Evolutionary conservation across 2,888 invertebrate species (phyloP), one percentile per base, ranked within the genome.

Genomic region (Xestia ashworthii): DNA sequence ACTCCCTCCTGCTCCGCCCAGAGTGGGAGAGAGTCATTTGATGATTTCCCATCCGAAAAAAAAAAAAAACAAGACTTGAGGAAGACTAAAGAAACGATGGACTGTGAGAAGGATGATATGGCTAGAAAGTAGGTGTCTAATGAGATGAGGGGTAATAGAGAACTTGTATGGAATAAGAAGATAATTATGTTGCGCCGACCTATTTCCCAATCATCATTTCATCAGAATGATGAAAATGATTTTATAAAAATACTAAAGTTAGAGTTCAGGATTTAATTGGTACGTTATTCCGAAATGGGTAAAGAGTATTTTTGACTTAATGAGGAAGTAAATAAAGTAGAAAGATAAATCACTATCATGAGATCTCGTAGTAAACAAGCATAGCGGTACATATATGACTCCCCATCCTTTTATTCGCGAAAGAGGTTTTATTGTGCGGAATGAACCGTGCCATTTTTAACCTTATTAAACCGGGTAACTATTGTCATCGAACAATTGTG

Each of bases 401-500:
- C 38, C 19, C 19, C 62, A 65, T 19, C 25, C 19, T 46, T 66
- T 22, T 38, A 19, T 38, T 0, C 44, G n/a, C 3, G 6, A 48
- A 72, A 66, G 38, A 73, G 22, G 58, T 53, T 69, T 58, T 74
- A 48, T 58, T 16, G 32, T 66, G 41, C 41, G 25, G 48, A 25
- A 75, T 22, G 44, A 65, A 65, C 64, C 74, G 11, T 25, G 41
- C 48, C 25, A 78, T 73, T 73, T 78, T 78, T 46, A 60, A 65
- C 55, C 64, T 64, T 69, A 75, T 50, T 79, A 48, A 58, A 38
- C 32, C 38, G 25, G 25, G 38, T 71, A 77, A 77, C 64, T 80
- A 80, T 80, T 80, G 74, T 80, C 64, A 53, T 58, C 62, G 69
- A 69, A 58, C 64, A 46, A 66, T 74, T 58, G 80, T 75, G 64